Evolutionary conservation across 2,797 vertebrate genomes (phyloP).

Genomic region (Sphenopsis melanotis): DNA sequence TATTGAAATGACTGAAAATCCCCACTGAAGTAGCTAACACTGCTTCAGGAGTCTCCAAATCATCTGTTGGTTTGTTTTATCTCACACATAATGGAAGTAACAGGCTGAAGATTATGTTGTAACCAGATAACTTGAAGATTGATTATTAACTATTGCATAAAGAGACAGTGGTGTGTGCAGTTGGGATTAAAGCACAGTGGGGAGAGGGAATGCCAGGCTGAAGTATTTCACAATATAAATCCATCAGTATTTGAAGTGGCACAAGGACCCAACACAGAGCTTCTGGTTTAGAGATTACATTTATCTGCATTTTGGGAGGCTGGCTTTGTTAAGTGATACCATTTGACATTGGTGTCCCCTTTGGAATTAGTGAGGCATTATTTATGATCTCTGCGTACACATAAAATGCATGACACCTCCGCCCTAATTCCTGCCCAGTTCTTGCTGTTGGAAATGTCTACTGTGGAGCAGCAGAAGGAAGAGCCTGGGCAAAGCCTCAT

Average conservation of each 20-base stretch:
- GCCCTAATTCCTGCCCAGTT: not conserved
- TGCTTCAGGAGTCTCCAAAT: not conserved
- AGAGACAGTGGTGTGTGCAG: not conserved
- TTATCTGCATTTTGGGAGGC: not conserved
- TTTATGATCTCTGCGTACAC: not conserved
- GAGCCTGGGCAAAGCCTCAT: not conserved
- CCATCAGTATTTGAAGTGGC: not conserved
- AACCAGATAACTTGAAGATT: constrained; percentile 11
- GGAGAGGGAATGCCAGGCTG: not conserved
- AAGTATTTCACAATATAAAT: not conserved
- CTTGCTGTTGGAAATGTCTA: not conserved
- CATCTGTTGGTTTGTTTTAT: not conserved
- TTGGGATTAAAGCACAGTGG: not conserved
- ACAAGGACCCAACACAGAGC: not conserved
- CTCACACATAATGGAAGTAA: not conserved
- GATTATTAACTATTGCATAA: not conserved
- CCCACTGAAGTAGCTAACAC: not conserved
- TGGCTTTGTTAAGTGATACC: not conserved
- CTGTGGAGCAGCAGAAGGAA: not conserved
- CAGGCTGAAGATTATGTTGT: not conserved
- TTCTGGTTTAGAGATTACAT: not conserved
- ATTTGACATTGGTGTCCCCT: not conserved
- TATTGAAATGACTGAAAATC: not conserved
- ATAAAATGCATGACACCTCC: not conserved
- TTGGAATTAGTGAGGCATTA: not conserved